Conservation (phyloP, 1,140 invertebrate genomes). For the Papilio helenus region DNA sequence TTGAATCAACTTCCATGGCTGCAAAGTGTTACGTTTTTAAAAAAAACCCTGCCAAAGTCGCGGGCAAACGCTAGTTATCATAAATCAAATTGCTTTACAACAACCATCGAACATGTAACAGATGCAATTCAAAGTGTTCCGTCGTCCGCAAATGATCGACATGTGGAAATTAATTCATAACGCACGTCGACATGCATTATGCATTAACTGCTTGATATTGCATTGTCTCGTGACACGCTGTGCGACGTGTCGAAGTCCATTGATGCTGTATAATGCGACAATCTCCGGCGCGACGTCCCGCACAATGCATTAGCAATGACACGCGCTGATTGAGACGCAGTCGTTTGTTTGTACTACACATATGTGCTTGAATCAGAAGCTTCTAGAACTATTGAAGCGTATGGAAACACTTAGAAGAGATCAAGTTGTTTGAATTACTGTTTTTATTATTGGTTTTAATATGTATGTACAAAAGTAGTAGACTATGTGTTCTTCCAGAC, state of each 20-base stretch:
- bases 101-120: not conserved
- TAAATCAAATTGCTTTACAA: slow-evolving; percentile 1
- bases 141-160: slow-evolving; percentile 26
- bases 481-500: no score
- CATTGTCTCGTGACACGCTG: slow-evolving; percentile 20
- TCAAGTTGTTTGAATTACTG: not conserved
- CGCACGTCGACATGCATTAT: slow-evolving; percentile 31
- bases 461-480: no score
- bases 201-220: slow-evolving; percentile 31
- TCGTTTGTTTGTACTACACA: slow-evolving; percentile 5
- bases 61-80: not conserved
- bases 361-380: not conserved
- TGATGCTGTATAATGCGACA: slow-evolving; percentile 28
- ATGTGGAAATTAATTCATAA: slow-evolving; percentile 34
- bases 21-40: not conserved
- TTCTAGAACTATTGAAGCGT: not conserved
- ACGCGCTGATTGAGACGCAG: slow-evolving; percentile 28
- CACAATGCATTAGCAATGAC: slow-evolving; percentile 36
- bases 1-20: not conserved
- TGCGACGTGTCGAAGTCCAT: slow-evolving; percentile 31
- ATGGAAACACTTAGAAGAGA: not conserved
- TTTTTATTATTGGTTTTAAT: not conserved
- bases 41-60: not conserved
- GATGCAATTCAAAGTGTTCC: slow-evolving; percentile 9
- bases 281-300: slow-evolving; percentile 15